Conservation (phyloP, 1,140 invertebrate species). For the Zaprionus tsacasi region DNA sequence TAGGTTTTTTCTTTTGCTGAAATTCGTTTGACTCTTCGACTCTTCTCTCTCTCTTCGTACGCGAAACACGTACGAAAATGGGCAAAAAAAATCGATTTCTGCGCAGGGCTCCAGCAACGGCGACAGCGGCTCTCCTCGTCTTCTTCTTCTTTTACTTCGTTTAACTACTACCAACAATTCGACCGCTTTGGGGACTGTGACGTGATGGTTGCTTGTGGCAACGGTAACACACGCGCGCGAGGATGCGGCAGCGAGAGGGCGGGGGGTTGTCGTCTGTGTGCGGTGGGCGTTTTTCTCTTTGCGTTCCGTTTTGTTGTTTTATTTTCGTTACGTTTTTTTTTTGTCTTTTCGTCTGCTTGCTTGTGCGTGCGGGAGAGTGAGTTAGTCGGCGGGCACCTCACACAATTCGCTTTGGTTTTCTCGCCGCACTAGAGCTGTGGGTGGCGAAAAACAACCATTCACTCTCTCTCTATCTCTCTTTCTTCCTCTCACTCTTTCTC, state of each 20-base stretch:
- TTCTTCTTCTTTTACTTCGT: constrained; percentile 49
- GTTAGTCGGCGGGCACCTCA: constrained; percentile 50
- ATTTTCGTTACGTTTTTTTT: constrained; percentile 58
- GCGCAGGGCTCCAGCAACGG: constrained; percentile 75
- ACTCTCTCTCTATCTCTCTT: constrained; percentile 24
- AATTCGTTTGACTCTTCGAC: constrained; percentile 27
- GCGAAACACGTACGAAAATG: constrained; percentile 66
- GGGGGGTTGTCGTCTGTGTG: constrained; percentile 49
- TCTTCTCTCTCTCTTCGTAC: constrained; percentile 26
- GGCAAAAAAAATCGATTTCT: constrained; percentile 82
- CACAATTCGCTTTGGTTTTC: constrained; percentile 38
- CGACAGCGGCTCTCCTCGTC: constrained; percentile 41
- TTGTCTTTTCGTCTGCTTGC: constrained; percentile 21
- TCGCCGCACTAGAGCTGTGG: constrained; percentile 35
- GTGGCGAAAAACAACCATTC: constrained; percentile 42
- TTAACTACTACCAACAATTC: constrained; percentile 35
- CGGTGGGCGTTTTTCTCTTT: constrained; percentile 80
- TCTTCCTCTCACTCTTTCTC: constrained; percentile 32
- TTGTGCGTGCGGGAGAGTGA: constrained; percentile 50
- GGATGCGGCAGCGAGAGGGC: constrained; percentile 15
- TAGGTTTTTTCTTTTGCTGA: constrained; percentile 3
- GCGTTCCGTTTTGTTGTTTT: constrained; percentile 69
- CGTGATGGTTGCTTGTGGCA: constrained; percentile 53
- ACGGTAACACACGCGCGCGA: constrained; percentile 34
- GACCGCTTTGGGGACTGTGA: constrained; percentile 40